Base-by-base conservation (phyloP, 2,797 vertebrate species). In the Salmo trutta region DNA sequence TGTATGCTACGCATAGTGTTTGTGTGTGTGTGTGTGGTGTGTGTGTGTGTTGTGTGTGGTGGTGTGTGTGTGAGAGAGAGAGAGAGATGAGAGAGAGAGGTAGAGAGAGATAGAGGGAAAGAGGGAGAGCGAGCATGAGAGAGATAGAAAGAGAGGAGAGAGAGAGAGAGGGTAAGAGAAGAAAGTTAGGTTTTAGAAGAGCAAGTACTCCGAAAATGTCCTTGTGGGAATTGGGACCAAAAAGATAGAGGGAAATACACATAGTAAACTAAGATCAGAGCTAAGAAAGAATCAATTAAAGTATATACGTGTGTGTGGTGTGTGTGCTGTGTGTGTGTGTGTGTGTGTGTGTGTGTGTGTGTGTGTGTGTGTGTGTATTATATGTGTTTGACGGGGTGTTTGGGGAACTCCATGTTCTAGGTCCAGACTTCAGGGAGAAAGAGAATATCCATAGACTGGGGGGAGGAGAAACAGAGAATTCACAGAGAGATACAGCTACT, bases 231-330 rank as follows among this genome's bases (percentile, higher is more conserved):
- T 67, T 67, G 24, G 29, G 27, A 66, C 64, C 27, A 66, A 86
- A 75, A 75, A 69, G 83, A 87, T 87, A 47, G 4, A 24, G 16
- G 16, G 5, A 51, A 53, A 71, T 54, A 10, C 53, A 59, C 19
- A 64, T 67, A 79, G 76, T 80, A 84, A 87, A 88, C 89, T 89
- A 91, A 77, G 84, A 90, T 90, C 88, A 90, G 84, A 89, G 87
- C 71, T 17, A 31, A 78, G 15, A 67, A 75, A 86, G 85, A 88
- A 85, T 83, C 86, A 88, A 24, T 24, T 24, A 24, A 24, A 87
- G 85, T 74, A 67, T 29, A 66, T 66, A 54, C n/a, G 27, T 17
- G 27, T 68, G 64, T 29, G 74, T 67, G 1, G 5, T n/a, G n/a
- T n/a, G n/a, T n/a, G n/a, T n/a, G n/a, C n/a, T 68, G 64, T 29